These are phyloP conservation scores for Falco peregrinus DNA, from an alignment of 2,797 vertebrate species.

Conservation along the genomic window DNA sequence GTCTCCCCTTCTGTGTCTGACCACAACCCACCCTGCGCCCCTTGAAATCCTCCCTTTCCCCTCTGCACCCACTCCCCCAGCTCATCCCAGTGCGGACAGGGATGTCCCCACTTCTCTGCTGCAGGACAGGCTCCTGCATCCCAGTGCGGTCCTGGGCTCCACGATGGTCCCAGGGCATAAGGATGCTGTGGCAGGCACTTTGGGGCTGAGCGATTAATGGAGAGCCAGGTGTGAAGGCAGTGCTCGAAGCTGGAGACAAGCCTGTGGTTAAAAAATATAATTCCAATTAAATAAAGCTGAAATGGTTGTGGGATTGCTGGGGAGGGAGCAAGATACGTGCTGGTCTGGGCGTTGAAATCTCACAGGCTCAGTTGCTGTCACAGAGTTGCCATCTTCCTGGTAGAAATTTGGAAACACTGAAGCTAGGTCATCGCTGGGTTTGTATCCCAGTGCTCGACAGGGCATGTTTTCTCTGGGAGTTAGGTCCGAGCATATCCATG, in stretches of 20 bases:
- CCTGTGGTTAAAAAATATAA: accelerated
- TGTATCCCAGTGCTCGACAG: accelerated
- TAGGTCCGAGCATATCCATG: neutral
- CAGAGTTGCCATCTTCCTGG: neutral
- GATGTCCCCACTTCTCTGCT: neutral
- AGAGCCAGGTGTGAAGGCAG: neutral
- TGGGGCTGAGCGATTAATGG: neutral
- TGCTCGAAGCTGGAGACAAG: neutral
- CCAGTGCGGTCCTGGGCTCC: neutral
- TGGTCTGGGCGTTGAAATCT: neutral
- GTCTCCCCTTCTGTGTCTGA: neutral
- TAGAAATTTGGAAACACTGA: neutral
- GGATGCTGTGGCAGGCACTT: neutral
- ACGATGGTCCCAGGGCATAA: neutral
- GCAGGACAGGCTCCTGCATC: neutral
- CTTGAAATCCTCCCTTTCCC: neutral
- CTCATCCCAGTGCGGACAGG: neutral
- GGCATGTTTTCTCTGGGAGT: neutral
- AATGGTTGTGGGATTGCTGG: neutral
- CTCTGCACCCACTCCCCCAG: neutral
- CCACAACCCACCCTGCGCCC: neutral
- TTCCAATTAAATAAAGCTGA: neutral
- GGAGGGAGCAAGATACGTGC: neutral
- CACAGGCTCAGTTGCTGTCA: neutral
- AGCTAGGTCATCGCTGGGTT: neutral